phyloP scores from a whole-genome alignment of 2,113 vertebrate genomes.

The Hippocampus zosterae region DNA sequence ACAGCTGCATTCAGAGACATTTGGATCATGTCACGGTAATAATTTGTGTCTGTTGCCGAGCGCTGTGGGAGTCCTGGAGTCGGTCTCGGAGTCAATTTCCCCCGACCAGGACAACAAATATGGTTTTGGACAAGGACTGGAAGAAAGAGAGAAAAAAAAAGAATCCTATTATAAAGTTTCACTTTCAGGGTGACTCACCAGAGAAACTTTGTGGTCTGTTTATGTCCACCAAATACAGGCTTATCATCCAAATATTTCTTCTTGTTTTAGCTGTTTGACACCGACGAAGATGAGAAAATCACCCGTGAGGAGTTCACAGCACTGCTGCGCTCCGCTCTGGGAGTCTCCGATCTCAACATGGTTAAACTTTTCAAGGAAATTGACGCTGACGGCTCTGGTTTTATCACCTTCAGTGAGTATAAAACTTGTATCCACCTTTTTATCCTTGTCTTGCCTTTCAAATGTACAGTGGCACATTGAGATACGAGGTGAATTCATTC shows the following conservation, averaged over 20 bases:
- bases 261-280: constrained; percentile 83
- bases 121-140: constrained; percentile 16
- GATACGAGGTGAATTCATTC: too few species aligned
- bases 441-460: background rate
- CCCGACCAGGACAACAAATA: constrained; percentile 21
- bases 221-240: background rate
- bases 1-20: constrained; percentile 26
- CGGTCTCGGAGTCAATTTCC: constrained; percentile 17
- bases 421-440: background rate
- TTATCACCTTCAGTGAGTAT: constrained; percentile 86
- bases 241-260: background rate
- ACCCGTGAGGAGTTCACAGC: constrained; percentile 81
- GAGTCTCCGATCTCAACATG: constrained; percentile 84
- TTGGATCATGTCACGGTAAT: constrained; percentile 52
- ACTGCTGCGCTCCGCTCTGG: constrained; percentile 84
- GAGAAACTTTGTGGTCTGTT: background rate
- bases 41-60: constrained; percentile 40
- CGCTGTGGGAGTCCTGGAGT: constrained; percentile 16
- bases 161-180: background rate
- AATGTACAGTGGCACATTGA: background rate
- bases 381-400: constrained; percentile 77
- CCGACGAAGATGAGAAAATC: constrained; percentile 85
- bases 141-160: background rate
- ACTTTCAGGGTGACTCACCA: background rate
- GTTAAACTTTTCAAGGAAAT: constrained; percentile 87